These are phyloP conservation scores for Gyps fulvus DNA, from an alignment of 2,113 vertebrate genomes.

Conservation along the genomic window DNA sequence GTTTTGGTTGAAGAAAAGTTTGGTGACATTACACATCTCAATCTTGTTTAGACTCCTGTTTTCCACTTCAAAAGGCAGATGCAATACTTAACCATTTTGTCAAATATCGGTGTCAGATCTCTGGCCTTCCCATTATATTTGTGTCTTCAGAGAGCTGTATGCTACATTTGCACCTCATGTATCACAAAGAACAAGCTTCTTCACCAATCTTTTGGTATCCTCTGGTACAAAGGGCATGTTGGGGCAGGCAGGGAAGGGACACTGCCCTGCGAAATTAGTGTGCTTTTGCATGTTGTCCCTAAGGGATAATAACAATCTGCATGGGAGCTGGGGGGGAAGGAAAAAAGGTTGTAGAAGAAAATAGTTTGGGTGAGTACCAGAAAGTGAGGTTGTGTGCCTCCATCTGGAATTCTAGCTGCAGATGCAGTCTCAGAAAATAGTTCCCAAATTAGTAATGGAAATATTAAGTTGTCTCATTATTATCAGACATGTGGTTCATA, in stretches of 20 bases:
- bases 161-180: neutral
- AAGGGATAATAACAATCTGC: neutral
- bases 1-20: neutral
- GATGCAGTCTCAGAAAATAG: neutral
- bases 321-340: neutral
- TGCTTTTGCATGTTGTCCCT: neutral
- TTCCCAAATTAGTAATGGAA: conserved; percentile 45
- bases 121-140: neutral
- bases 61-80: neutral
- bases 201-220: neutral
- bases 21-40: neutral
- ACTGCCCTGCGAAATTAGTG: neutral
- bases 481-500: neutral
- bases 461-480: neutral
- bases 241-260: neutral
- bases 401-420: neutral
- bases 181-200: neutral
- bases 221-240: neutral
- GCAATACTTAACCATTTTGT: neutral
- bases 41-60: neutral
- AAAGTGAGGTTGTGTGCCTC: neutral
- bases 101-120: neutral
- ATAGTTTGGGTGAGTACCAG: neutral
- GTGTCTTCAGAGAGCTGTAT: neutral
- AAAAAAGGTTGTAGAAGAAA: neutral